phyloP scores from a whole-genome alignment of 2,888 invertebrate genomes.

The Brenthis ino region DNA sequence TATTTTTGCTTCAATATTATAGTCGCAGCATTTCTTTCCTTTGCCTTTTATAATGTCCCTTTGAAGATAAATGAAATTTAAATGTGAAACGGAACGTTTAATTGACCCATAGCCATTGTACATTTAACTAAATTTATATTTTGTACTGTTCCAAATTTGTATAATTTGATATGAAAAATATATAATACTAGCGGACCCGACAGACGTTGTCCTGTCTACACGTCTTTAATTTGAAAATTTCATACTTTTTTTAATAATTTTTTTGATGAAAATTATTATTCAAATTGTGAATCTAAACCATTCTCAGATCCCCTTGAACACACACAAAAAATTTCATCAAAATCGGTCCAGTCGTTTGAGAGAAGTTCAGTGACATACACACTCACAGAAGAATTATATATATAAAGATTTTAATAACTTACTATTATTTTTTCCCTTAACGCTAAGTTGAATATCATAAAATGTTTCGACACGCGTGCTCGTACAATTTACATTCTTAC shows the following conservation, averaged over 20 bases:
- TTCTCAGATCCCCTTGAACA: too few relatives aligned
- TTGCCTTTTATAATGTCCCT: conserved; percentile 7
- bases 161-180: conserved; percentile 11
- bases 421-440: conserved; percentile 98
- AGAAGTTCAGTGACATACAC: too few relatives aligned
- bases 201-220: too few relatives aligned
- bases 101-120: conserved; percentile 17
- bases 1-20: conserved; percentile 5
- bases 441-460: conserved; percentile 99
- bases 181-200: too few relatives aligned
- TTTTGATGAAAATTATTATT: too few relatives aligned
- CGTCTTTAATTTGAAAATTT: too few relatives aligned
- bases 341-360: too few relatives aligned
- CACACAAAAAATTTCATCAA: too few relatives aligned
- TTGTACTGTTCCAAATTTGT: conserved; percentile 13
- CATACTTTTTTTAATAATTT: too few relatives aligned
- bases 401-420: conserved; percentile 66
- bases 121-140: conserved; percentile 19
- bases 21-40: conserved; percentile 10
- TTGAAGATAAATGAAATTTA: conserved; percentile 21
- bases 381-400: too few relatives aligned
- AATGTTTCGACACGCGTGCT: conserved; percentile 98
- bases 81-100: conserved; percentile 14
- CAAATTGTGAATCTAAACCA: too few relatives aligned
- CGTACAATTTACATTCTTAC: conserved; percentile 98